Conservation (phyloP, 1,140 invertebrate genomes). For the Solenopsis fugax region DNA sequence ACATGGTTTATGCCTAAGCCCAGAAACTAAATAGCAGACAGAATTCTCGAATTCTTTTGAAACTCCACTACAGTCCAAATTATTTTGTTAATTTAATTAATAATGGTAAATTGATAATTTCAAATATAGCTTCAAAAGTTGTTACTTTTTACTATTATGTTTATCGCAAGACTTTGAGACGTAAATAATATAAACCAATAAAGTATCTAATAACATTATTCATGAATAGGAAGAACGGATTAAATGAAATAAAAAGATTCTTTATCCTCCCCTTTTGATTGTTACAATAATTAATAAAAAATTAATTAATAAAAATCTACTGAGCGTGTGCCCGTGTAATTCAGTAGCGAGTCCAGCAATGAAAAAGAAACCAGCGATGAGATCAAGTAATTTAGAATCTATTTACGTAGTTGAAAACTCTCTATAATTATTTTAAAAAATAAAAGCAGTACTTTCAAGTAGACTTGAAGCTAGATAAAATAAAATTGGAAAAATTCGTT, state of each 20-base stretch:
- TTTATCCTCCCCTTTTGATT: background rate
- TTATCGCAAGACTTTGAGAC: background rate
- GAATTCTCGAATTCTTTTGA: conserved; percentile 30
- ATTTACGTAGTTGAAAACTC: no score
- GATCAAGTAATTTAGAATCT: no score
- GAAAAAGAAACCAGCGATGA: no score
- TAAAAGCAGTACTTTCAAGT: no score
- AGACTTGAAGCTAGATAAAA: no score
- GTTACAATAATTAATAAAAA: background rate
- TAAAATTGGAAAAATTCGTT: no score
- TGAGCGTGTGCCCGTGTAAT: background rate
- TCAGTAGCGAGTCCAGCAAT: no score
- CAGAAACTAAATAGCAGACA: conserved; percentile 24
- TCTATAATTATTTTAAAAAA: no score
- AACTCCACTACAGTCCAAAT: background rate
- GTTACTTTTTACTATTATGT: no score
- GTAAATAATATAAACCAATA: background rate
- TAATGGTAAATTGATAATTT: background rate
- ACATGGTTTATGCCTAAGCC: conserved; percentile 34
- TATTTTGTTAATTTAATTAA: conserved; percentile 7
- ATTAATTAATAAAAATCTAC: background rate
- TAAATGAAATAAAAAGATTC: background rate
- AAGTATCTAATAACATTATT: background rate
- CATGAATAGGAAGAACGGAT: background rate
- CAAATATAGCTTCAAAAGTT: background rate